Evolutionary conservation across 1,140 invertebrate species (phyloP), one percentile per base, ranked within the genome.

Genomic region (Chelonus insularis): DNA sequence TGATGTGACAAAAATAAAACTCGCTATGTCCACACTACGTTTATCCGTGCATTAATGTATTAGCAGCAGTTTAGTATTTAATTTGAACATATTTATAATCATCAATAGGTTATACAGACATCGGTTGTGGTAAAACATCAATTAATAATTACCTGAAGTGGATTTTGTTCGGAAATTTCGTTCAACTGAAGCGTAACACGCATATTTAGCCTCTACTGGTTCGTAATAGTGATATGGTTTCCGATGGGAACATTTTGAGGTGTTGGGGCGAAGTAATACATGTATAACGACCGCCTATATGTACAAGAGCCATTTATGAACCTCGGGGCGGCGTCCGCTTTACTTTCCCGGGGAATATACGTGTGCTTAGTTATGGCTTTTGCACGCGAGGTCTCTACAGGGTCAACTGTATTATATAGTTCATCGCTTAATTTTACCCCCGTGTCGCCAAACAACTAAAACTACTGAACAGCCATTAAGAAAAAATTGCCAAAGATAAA

Each of bases 101-200:
- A n/a, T n/a, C n/a, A n/a, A n/a, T n/a, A n/a, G n/a, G 25, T 29
- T 29, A 29, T 7, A 55, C 65, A 70, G 70, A 61, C 50, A 52
- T 64, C 64, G 64, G 67, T 72, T 67, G 58, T 47, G 54, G 32
- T 68, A 60, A 68, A 67, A 68, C 21, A 2, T 66, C 64, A 69
- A 73, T 67, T 69, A 69, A 70, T 68, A 64, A 70, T 55, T 18
- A 20, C 43, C 16, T 51, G 20, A 39, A 23, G 37, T 14, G 55
- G 9, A 20, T 63, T 52, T 48, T 60, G 60, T 57, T 1, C 16
- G 12, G 39, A 55, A 55, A 12, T 52, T 52, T 52, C 11, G 12
- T n/a, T 4, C 1, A 37, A 11, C 16, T 16, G 1, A 37, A 55
- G 23, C 18, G 34, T 37, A 29, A 9, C 34, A 9, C 8, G 36